Evolutionary conservation across 2,888 invertebrate species (phyloP), one percentile per base, ranked within the genome.

Genomic region (Spilarctia lutea): DNA sequence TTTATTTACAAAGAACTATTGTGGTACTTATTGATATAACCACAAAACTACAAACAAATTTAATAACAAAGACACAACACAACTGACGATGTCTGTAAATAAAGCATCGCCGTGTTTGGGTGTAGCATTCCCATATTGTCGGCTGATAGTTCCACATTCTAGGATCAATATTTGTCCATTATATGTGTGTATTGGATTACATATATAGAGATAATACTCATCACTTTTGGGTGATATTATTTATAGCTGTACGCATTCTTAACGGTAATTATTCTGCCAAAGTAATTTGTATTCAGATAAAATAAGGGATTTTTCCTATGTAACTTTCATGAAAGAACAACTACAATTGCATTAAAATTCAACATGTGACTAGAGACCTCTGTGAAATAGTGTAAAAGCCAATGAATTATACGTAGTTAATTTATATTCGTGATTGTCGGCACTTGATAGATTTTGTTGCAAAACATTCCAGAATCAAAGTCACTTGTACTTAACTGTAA

Each of bases 121-220:
- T 42, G 20, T n/a, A 63, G 42, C 70, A 11, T 20, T 30, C 70
- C 60, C n/a, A 60, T 27, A 70, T 42, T 63, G 70, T 70, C 33
- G 16, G 18, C 27, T 27, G 24, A 70, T 42, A 42, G 20, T 24
- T 18, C 0, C 2, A 18, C 27, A n/a, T 70, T 70, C 27, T 70
- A 63, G 27, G 20, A 7, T 4, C 70, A 27, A 20, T 27, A 24
- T 69, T 56, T 52, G 30, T 70, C 8, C n/a, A 52, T 20, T 20
- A 42, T 60, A 45, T 45, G 16, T 45, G 16, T 16, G 45, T 42
- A 42, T 42, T 13, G 11, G 11, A 7, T 4, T 27, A 24, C 24
- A n/a, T 27, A 56, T 56, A 2, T 56, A n/a, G 20, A 48, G 20
- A 48, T 18, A 20, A n/a, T n/a, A n/a, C n/a, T n/a, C n/a, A n/a